Conservation (phyloP, 2,113 vertebrate species). For the Mandrillus leucophaeus region DNA sequence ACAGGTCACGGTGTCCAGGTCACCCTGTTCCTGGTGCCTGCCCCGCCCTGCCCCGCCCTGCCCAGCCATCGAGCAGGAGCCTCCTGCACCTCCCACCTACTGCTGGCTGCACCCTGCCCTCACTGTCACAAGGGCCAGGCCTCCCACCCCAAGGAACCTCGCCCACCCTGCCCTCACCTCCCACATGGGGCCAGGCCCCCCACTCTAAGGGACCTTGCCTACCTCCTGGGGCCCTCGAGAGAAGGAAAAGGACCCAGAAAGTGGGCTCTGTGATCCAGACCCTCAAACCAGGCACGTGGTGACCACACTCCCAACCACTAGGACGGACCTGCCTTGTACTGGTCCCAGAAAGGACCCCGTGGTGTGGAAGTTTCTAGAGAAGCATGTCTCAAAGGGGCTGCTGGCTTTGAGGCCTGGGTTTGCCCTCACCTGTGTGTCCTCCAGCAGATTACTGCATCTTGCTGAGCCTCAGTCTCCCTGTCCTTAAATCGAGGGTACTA, state of each 20-base stretch:
- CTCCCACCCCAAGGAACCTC: not conserved
- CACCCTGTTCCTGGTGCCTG: constrained; percentile 53
- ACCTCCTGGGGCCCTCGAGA: not conserved
- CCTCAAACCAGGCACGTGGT: not conserved
- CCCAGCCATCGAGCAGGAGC: constrained; percentile 16
- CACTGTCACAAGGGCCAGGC: not conserved
- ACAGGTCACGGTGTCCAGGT: constrained; percentile 64
- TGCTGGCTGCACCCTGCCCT: constrained; percentile 47
- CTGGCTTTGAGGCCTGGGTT: not conserved
- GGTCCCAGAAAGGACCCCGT: not conserved
- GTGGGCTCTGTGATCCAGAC: not conserved
- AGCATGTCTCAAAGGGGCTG: not conserved
- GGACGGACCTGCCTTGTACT: not conserved
- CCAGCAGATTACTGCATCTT: not conserved
- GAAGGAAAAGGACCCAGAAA: not conserved
- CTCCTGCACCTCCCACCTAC: constrained; percentile 42
- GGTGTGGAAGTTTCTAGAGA: constrained; percentile 14
- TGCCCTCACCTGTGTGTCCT: not conserved
- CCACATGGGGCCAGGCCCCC: not conserved
- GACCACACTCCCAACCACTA: not conserved
- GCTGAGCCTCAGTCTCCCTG: not conserved
- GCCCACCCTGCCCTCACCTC: not conserved
- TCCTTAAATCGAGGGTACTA: not conserved
- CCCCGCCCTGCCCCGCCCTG: constrained; percentile 44
- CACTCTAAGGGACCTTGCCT: not conserved